Evolutionary conservation across 2,113 vertebrate species (phyloP).

Genomic region (Centropus bengalensis): DNA sequence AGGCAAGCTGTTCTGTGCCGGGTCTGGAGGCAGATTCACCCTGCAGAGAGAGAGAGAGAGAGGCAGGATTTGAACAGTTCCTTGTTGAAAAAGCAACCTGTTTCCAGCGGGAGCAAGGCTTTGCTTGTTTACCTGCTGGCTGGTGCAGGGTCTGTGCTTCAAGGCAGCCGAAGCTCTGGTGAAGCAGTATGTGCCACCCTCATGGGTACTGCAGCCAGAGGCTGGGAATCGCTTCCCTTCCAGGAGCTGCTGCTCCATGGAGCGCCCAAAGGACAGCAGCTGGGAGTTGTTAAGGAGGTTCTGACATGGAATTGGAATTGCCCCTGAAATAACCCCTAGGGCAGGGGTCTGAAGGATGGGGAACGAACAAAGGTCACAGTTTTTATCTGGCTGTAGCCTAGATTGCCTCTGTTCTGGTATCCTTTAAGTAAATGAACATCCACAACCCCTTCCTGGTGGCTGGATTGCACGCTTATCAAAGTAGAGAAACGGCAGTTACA

Average conservation of each 20-base stretch:
- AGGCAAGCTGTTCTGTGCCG: background rate
- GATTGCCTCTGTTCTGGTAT: background rate
- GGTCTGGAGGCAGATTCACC: background rate
- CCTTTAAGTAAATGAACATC: background rate
- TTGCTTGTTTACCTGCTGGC: conserved; percentile 28
- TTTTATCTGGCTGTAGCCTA: background rate
- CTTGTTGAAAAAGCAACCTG: conserved; percentile 49
- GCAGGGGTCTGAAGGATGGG: background rate
- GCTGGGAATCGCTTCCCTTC: background rate
- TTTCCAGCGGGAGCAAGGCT: background rate
- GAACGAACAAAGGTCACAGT: background rate
- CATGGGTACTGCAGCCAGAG: background rate
- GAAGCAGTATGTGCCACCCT: background rate
- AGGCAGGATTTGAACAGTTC: conserved; percentile 16
- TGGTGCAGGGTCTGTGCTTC: background rate
- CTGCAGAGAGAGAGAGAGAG: background rate
- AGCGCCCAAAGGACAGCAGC: background rate
- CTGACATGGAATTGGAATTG: background rate
- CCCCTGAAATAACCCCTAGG: background rate
- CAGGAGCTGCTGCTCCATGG: background rate
- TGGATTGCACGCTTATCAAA: background rate
- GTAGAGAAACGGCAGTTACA: background rate
- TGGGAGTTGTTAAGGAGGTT: background rate
- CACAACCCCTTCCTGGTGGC: background rate
- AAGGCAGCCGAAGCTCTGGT: background rate